A percentile compares a stretch with the other conserved stretches of the same genome.
These are phyloP conservation scores for Lepidostoma basale DNA, from an alignment of 1,140 invertebrate genomes.

Conservation along the genomic window DNA sequence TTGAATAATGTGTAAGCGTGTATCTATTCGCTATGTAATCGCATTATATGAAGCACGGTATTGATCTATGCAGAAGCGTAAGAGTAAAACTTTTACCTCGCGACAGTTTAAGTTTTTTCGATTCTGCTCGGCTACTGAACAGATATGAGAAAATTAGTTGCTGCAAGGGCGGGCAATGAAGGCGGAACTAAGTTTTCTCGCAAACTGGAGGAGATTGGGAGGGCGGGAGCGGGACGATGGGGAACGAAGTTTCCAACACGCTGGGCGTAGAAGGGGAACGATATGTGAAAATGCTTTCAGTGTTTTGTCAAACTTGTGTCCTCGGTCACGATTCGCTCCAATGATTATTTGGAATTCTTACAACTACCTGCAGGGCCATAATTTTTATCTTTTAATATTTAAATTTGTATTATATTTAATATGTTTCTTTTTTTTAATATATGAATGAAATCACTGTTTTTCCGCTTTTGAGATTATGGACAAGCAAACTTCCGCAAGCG, in stretches of 20 bases:
- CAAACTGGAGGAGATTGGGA: neutral
- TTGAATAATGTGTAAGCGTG: no score
- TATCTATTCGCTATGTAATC: no score
- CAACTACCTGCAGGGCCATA: no score
- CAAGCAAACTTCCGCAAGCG: no score
- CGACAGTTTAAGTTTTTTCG: neutral
- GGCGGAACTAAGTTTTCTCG: conserved; percentile 40
- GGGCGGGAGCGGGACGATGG: neutral
- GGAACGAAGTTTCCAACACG: conserved; percentile 33
- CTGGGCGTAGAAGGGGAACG: neutral
- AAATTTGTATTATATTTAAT: no score
- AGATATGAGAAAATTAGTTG: conserved; percentile 41
- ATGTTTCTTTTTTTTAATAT: no score
- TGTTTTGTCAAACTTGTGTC: conserved; percentile 7
- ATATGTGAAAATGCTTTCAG: conserved; percentile 18
- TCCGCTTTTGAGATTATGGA: no score
- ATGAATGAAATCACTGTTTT: no score
- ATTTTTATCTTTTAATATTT: no score
- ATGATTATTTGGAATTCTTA: no score
- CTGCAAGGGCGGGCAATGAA: conserved; percentile 29
- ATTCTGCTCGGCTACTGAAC: neutral
- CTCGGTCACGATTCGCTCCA: neutral
- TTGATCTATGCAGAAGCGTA: neutral
- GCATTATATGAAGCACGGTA: neutral
- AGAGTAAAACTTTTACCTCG: conserved; percentile 1